These are phyloP conservation scores for Dermochelys coriacea DNA, from an alignment of 2,797 vertebrate genomes.

Conservation along the genomic window DNA sequence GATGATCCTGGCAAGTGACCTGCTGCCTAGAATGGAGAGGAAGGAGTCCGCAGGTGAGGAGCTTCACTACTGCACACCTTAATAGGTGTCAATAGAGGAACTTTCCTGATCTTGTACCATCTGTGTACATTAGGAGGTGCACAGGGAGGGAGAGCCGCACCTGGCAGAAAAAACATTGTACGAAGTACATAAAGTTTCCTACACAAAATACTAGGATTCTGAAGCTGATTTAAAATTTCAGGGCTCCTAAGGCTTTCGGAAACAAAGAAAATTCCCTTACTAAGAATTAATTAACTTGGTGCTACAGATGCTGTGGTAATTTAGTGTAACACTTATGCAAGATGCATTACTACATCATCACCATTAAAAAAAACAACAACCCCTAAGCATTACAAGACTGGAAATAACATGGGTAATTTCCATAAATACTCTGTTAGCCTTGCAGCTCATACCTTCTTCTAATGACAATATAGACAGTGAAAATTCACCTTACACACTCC, in stretches of 20 bases:
- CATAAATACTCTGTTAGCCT: not conserved
- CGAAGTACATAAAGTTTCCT: not conserved
- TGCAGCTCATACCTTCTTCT: not conserved
- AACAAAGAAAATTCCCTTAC: not conserved
- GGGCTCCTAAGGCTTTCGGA: not conserved
- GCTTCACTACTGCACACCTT: not conserved
- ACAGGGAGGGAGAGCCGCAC: too few species aligned
- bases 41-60: not conserved
- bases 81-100: not conserved
- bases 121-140: not conserved
- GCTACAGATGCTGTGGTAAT: not conserved
- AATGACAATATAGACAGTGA: not conserved
- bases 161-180: not conserved
- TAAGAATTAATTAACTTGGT: not conserved
- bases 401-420: not conserved
- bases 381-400: not conserved
- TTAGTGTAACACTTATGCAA: not conserved
- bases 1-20: not conserved
- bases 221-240: not conserved
- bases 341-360: not conserved
- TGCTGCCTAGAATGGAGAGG: not conserved
- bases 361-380: not conserved
- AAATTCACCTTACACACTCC: not conserved
- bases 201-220: not conserved
- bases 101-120: not conserved